These are phyloP conservation scores for Anoplopoma fimbria DNA, from an alignment of 2,113 vertebrate species.

Conservation along the genomic window DNA sequence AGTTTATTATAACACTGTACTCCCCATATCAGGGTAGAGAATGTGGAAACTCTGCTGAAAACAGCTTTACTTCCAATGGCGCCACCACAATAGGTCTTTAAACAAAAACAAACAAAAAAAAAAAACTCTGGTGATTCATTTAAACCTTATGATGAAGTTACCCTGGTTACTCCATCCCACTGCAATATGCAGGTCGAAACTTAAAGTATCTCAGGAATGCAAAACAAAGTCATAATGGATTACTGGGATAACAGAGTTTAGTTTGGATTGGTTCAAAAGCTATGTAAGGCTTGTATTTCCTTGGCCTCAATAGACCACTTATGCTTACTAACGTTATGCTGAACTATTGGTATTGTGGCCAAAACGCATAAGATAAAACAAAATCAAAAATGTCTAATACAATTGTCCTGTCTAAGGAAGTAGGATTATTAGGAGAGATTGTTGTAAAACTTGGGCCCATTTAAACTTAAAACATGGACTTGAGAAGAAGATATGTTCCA, in stretches of 20 bases:
- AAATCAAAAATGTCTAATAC: background rate
- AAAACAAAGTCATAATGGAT: conserved; percentile 2
- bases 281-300: background rate
- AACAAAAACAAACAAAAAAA: conserved; percentile 2
- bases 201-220: conserved; percentile 27
- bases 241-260: background rate
- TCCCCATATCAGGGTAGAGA: background rate
- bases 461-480: background rate
- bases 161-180: conserved; percentile 12
- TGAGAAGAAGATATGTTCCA: background rate
- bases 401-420: background rate
- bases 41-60: background rate
- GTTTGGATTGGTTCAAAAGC: conserved; percentile 5
- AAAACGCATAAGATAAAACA: conserved; percentile 9
- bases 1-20: background rate
- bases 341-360: background rate
- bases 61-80: background rate
- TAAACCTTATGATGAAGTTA: background rate
- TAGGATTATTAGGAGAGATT: background rate
- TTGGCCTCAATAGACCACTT: background rate
- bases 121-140: background rate
- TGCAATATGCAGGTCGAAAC: background rate
- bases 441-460: background rate
- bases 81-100: background rate
- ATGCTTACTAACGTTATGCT: background rate